Conservation (phyloP, 2,888 invertebrate genomes). For the Hartigia nigra region DNA sequence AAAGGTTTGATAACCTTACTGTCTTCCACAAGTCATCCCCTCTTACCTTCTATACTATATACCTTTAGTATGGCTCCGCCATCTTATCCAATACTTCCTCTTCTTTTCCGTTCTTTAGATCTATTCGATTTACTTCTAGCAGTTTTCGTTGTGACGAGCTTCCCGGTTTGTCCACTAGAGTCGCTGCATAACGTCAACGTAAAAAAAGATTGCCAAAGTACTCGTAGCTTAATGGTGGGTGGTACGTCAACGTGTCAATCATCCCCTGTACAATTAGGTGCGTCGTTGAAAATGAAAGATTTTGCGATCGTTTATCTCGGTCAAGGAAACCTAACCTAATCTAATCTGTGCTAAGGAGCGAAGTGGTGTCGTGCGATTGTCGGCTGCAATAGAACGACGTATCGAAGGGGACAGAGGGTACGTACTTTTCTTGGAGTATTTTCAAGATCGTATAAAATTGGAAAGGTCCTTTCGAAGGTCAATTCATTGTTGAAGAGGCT, state of each 20-base stretch:
- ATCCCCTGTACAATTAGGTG: background rate
- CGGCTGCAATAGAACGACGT: constrained; percentile 20
- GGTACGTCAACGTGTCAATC: background rate
- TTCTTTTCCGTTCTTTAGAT: background rate
- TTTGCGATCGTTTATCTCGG: background rate
- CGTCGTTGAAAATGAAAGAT: background rate
- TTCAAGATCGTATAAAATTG: constrained; percentile 59
- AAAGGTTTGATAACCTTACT: constrained; percentile 5
- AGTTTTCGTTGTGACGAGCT: background rate
- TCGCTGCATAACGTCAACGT: background rate
- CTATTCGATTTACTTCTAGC: background rate
- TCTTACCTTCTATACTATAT: background rate
- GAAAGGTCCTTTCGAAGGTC: constrained; percentile 61
- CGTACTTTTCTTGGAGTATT: constrained; percentile 29
- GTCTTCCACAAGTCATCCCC: background rate
- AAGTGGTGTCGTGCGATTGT: constrained; percentile 4
- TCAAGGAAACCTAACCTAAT: constrained; percentile 40
- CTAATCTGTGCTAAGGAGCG: constrained; percentile 33
- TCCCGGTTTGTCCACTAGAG: background rate
- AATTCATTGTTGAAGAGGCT: constrained; percentile 63
- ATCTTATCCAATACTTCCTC: background rate
- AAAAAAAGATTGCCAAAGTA: background rate
- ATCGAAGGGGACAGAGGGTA: constrained; percentile 27
- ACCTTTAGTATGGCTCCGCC: background rate
- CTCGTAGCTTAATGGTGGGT: background rate